These are phyloP conservation scores for Paraescarpia echinospica DNA, from an alignment of 1,140 invertebrate genomes.

Conservation along the genomic window DNA sequence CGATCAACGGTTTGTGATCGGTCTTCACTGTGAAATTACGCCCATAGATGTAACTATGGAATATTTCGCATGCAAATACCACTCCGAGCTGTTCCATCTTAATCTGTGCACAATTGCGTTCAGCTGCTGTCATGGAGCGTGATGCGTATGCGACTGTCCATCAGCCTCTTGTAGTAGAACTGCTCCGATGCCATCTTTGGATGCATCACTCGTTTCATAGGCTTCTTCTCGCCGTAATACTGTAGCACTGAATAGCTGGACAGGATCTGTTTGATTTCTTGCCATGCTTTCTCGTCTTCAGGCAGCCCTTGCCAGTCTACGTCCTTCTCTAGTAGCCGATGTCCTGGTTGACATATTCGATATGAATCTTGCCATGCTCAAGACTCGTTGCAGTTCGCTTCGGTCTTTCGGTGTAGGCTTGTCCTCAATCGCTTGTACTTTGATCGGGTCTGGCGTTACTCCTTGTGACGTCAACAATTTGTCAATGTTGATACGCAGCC, in stretches of 20 bases:
- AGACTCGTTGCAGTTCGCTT: slow-evolving; percentile 28
- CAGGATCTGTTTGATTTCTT: slow-evolving; percentile 35
- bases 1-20: slow-evolving; percentile 53
- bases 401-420: slow-evolving; percentile 28
- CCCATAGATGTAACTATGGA: slow-evolving; percentile 54
- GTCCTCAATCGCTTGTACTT: slow-evolving; percentile 25
- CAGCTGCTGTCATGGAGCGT: slow-evolving; percentile 42
- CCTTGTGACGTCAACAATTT: slow-evolving; percentile 31
- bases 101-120: slow-evolving; percentile 50
- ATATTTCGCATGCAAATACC: slow-evolving; percentile 56
- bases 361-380: slow-evolving; percentile 35
- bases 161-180: slow-evolving; percentile 56
- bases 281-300: slow-evolving; percentile 26
- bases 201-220: slow-evolving; percentile 38
- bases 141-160: slow-evolving; percentile 50
- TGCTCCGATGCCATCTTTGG: slow-evolving; percentile 51
- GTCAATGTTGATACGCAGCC: slow-evolving; percentile 27
- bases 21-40: slow-evolving; percentile 35
- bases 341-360: slow-evolving; percentile 33
- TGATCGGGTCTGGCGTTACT: slow-evolving; percentile 20
- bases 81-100: slow-evolving; percentile 61
- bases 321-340: slow-evolving; percentile 19
- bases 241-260: slow-evolving; percentile 35
- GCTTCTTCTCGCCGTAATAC: slow-evolving; percentile 36
- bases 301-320: slow-evolving; percentile 18